Conservation (phyloP, 2,888 invertebrate genomes). For the Macropis europaea region DNA sequence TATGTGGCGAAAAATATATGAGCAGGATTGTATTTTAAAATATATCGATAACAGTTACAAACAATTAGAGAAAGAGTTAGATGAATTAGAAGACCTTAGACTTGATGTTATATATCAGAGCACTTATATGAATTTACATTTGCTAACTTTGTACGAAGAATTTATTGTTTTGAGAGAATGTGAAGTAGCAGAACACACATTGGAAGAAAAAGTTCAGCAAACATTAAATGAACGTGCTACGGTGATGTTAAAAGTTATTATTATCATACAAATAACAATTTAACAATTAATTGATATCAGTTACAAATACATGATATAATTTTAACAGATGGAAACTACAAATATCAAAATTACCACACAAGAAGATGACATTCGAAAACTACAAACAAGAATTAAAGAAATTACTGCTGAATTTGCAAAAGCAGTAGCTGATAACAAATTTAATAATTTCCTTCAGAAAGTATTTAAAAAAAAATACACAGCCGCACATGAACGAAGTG, state of each 20-base stretch:
- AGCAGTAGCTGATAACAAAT: constrained; percentile 86
- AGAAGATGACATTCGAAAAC: constrained; percentile 78
- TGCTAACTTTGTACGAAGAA: constrained; percentile 87
- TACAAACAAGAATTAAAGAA: constrained; percentile 80
- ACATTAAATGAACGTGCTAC: constrained; percentile 81
- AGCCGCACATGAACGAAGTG: constrained; percentile 83
- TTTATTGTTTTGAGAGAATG: constrained; percentile 87
- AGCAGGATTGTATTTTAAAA: constrained; percentile 85
- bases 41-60: constrained; percentile 83
- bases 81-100: constrained; percentile 82
- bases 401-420: constrained; percentile 83
- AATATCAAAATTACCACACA: constrained; percentile 80
- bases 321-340: constrained; percentile 59
- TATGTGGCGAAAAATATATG: constrained; percentile 82
- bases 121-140: constrained; percentile 83
- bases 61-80: constrained; percentile 85
- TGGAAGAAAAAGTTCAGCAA: constrained; percentile 83
- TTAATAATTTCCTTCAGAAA: constrained; percentile 87
- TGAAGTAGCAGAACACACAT: constrained; percentile 85
- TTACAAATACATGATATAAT: background rate
- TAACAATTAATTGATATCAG: background rate
- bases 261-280: background rate
- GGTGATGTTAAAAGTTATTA: constrained; percentile 59
- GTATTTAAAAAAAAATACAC: constrained; percentile 93
- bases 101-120: constrained; percentile 83